Percentiles rank a stretch among this genome's conserved stretches.
Evolutionary conservation across 2,797 vertebrate species (phyloP).

Genomic region (Geotrypetes seraphini): DNA sequence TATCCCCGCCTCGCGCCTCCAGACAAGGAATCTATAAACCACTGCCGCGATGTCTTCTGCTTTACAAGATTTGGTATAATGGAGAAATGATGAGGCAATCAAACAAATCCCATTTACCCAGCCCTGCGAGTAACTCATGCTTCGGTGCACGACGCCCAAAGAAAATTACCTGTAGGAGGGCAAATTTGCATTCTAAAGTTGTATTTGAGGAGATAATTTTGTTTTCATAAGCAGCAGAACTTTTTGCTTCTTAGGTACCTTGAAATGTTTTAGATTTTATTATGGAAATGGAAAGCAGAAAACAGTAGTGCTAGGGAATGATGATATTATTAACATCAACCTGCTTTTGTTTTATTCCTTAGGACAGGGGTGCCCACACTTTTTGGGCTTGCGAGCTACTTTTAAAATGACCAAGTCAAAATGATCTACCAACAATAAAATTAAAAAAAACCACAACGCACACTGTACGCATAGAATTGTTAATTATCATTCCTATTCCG

Average conservation of each 20-base stretch:
- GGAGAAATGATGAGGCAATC: constrained; percentile 37
- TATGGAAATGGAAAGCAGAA: too few relatives aligned
- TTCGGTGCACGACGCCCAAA: constrained; percentile 5
- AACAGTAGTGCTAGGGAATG: too few relatives aligned
- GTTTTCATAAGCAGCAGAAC: background rate
- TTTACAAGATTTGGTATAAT: constrained; percentile 28
- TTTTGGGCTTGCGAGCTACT: too few relatives aligned
- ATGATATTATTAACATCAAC: too few relatives aligned
- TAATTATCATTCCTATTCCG: too few relatives aligned
- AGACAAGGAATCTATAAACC: constrained; percentile 25
- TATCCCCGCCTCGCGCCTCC: constrained; percentile 14
- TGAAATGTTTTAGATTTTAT: too few relatives aligned
- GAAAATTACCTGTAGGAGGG: constrained; percentile 31
- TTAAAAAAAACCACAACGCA: too few relatives aligned
- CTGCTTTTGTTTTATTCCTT: too few relatives aligned
- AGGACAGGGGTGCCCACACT: too few relatives aligned
- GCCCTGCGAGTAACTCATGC: constrained; percentile 31
- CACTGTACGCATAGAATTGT: too few relatives aligned
- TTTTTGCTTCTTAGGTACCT: constrained; percentile 6
- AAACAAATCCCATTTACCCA: constrained; percentile 26
- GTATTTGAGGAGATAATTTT: constrained; percentile 25
- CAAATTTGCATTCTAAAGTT: constrained; percentile 30
- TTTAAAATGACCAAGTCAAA: too few relatives aligned
- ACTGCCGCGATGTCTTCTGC: constrained; percentile 20
- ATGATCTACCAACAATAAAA: too few relatives aligned